Conservation (phyloP, 2,797 vertebrate genomes). For the Sebastes variabilis region DNA sequence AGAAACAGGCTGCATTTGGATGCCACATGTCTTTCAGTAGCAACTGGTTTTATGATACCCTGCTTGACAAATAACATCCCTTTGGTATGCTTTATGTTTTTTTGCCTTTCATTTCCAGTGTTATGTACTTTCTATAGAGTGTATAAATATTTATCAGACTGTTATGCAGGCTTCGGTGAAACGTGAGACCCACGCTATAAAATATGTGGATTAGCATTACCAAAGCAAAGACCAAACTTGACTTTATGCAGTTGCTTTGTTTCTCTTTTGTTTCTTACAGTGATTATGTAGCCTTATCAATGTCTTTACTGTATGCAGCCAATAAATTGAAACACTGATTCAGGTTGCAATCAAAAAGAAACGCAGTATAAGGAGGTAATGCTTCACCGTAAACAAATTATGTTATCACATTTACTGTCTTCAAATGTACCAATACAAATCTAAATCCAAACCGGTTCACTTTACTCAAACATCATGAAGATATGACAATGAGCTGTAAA, state of each 20-base stretch:
- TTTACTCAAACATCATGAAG: background rate
- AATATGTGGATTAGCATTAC: background rate
- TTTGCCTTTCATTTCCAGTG: constrained; percentile 4
- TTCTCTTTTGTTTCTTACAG: background rate
- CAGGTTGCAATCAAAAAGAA: no score
- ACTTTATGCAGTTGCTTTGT: background rate
- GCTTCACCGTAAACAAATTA: background rate
- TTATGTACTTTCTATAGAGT: constrained; percentile 11
- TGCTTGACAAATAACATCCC: constrained; percentile 29
- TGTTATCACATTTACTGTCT: no score
- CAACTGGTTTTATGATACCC: constrained; percentile 14
- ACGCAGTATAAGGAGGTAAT: background rate
- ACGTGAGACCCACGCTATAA: background rate
- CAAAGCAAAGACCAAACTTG: background rate
- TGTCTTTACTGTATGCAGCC: no score
- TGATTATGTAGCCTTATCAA: background rate
- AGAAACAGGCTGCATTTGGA: background rate
- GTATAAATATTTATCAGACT: constrained; percentile 32
- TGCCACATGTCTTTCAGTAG: background rate
- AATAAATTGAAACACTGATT: no score
- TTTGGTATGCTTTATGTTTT: constrained; percentile 16
- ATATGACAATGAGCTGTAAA: background rate
- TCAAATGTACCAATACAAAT: no score
- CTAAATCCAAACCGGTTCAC: background rate
- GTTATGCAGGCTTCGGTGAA: background rate